A percentile compares a stretch with the other conserved stretches of the same genome.
These are phyloP conservation scores for Sinocyclocheilus rhinocerous DNA, from an alignment of 2,113 vertebrate genomes.

Conservation along the genomic window DNA sequence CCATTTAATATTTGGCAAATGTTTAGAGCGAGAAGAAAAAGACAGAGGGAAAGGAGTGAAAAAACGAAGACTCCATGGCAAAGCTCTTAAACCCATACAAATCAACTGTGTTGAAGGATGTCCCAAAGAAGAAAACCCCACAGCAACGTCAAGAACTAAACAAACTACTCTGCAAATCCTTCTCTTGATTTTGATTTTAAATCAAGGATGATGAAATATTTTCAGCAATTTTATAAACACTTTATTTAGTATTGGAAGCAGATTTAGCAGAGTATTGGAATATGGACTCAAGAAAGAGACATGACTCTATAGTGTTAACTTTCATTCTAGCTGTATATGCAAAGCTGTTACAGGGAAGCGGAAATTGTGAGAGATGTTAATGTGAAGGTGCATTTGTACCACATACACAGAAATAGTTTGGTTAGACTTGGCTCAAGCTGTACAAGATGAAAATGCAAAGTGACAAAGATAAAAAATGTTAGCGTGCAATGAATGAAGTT, in stretches of 20 bases:
- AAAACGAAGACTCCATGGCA: slow-evolving; percentile 36
- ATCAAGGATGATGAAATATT: neutral
- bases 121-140: slow-evolving; percentile 22
- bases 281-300: neutral
- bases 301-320: neutral
- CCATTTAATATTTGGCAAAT: slow-evolving; percentile 61
- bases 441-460: neutral
- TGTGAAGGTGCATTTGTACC: neutral
- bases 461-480: slow-evolving; percentile 42
- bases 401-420: neutral
- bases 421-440: neutral
- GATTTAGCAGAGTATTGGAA: neutral
- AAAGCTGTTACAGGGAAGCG: neutral
- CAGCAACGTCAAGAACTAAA: neutral
- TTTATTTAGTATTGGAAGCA: too few relatives aligned
- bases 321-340: neutral
- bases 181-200: neutral
- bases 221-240: neutral
- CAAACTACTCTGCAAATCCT: neutral
- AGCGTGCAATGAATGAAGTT: neutral
- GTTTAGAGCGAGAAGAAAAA: slow-evolving; percentile 34
- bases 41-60: slow-evolving; percentile 30
- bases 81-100: slow-evolving; percentile 47
- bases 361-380: neutral
- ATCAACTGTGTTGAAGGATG: slow-evolving; percentile 19